Evolutionary conservation across 1,140 invertebrate species (phyloP).

Genomic region (Hylaeus volcanicus): DNA sequence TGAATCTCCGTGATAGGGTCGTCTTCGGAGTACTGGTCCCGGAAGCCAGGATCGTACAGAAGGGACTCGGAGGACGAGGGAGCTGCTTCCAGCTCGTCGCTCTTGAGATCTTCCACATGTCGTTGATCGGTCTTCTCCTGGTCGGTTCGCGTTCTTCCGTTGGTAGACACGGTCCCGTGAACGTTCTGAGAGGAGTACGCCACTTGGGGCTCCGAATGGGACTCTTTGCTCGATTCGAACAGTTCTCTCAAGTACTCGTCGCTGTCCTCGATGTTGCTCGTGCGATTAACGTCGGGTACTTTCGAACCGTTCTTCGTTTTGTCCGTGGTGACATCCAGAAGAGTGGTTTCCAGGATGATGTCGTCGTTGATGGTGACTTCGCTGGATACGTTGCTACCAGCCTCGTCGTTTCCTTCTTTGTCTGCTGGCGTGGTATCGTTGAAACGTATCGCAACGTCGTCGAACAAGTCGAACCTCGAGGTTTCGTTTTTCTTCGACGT

Average conservation of each 20-base stretch:
- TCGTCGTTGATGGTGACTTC: constrained; percentile 71
- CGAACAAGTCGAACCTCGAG: neutral
- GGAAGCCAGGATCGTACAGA: constrained; percentile 17
- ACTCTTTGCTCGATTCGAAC: constrained; percentile 50
- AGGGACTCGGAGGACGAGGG: constrained; percentile 34
- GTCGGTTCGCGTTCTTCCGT: constrained; percentile 16
- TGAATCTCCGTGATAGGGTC: constrained; percentile 46
- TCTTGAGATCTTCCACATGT: neutral
- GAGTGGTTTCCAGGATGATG: constrained; percentile 71
- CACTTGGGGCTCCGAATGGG: constrained; percentile 55
- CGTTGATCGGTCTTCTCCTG: neutral
- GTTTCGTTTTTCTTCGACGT: neutral
- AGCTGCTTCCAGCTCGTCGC: constrained; percentile 44
- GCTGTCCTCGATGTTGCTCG: constrained; percentile 22
- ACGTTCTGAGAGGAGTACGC: constrained; percentile 53
- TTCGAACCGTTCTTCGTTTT: constrained; percentile 56
- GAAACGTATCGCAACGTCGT: constrained; percentile 2
- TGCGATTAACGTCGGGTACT: constrained; percentile 23
- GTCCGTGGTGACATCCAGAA: constrained; percentile 65
- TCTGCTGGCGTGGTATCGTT: constrained; percentile 41
- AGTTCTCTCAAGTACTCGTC: constrained; percentile 22
- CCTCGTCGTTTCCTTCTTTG: constrained; percentile 39
- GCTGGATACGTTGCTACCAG: constrained; percentile 67
- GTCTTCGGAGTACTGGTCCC: constrained; percentile 7
- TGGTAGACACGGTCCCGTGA: constrained; percentile 9